Conservation (phyloP, 2,888 invertebrate species). For the Rhingia rostrata region DNA sequence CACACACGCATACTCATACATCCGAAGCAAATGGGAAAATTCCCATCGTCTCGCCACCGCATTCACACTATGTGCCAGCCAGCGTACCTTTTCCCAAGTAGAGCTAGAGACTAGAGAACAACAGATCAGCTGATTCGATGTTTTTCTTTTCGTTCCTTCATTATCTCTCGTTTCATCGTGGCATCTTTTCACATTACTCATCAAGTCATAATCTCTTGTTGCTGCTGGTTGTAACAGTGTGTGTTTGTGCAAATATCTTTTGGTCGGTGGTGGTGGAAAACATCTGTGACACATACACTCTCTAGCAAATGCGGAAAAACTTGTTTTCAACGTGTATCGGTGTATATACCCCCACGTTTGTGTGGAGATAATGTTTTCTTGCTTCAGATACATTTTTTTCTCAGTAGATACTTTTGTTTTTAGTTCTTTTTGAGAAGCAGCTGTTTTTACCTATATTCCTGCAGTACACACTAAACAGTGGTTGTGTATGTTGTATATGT, state of each 20-base stretch:
- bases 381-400: constrained; percentile 42
- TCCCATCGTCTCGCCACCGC: constrained; percentile 13
- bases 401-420: constrained; percentile 33
- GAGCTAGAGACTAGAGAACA: too few species aligned
- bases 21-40: constrained; percentile 12
- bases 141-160: constrained; percentile 63
- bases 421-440: constrained; percentile 48
- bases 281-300: constrained; percentile 62
- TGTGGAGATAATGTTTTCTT: constrained; percentile 16
- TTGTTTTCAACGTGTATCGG: constrained; percentile 48
- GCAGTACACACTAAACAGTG: neutral
- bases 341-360: neutral
- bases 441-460: constrained; percentile 61
- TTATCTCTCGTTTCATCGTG: constrained; percentile 23
- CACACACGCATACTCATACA: constrained; percentile 4
- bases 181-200: constrained; percentile 26
- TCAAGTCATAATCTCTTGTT: constrained; percentile 42
- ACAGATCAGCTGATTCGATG: constrained; percentile 70
- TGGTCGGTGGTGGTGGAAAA: constrained; percentile 41
- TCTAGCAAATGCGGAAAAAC: constrained; percentile 61
- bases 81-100: neutral
- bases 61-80: constrained; percentile 25
- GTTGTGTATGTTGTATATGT: constrained; percentile 32
- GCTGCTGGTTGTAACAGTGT: constrained; percentile 7
- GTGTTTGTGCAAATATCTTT: constrained; percentile 39